Percentiles rank a stretch among this genome's conserved stretches.
These are phyloP conservation scores for Channallabes apus DNA, from an alignment of 2,797 vertebrate species.

Conservation along the genomic window DNA sequence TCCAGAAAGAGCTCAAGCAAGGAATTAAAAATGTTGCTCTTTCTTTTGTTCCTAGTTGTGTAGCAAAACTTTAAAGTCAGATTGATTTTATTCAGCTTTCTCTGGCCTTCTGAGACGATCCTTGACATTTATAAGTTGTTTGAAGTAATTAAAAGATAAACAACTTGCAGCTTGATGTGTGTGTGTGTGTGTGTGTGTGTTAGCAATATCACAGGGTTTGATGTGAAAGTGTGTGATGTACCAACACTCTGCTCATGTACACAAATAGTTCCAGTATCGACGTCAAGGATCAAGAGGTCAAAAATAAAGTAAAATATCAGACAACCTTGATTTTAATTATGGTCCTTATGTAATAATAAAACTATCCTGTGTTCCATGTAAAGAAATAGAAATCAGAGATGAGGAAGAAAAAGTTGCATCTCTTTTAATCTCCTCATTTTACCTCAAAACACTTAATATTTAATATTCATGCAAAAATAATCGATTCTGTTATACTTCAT, in stretches of 20 bases:
- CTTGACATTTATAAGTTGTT: constrained; percentile 10
- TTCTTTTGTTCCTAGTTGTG: too few relatives aligned
- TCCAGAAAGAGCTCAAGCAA: not conserved
- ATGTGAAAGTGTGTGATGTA: not conserved
- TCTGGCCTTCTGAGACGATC: not conserved
- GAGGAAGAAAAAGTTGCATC: too few relatives aligned
- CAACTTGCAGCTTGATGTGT: not conserved
- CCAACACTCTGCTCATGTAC: not conserved
- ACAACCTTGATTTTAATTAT: not conserved
- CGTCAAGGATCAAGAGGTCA: not conserved
- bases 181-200: not conserved
- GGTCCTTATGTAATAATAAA: not conserved
- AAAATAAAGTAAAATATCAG: not conserved
- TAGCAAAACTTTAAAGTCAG: not conserved
- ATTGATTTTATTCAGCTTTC: not conserved
- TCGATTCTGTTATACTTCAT: not conserved
- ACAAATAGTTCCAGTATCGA: not conserved
- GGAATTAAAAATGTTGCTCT: not conserved
- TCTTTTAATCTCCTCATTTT: not conserved
- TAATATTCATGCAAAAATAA: not conserved
- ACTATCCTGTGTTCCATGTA: not conserved
- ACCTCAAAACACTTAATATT: not conserved
- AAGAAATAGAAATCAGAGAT: not conserved
- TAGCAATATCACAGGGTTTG: not conserved
- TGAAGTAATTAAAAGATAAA: constrained; percentile 23